A percentile compares a stretch with the other conserved stretches of the same genome.
Conservation (phyloP, 2,113 vertebrate species). For the Oceanites oceanicus region DNA sequence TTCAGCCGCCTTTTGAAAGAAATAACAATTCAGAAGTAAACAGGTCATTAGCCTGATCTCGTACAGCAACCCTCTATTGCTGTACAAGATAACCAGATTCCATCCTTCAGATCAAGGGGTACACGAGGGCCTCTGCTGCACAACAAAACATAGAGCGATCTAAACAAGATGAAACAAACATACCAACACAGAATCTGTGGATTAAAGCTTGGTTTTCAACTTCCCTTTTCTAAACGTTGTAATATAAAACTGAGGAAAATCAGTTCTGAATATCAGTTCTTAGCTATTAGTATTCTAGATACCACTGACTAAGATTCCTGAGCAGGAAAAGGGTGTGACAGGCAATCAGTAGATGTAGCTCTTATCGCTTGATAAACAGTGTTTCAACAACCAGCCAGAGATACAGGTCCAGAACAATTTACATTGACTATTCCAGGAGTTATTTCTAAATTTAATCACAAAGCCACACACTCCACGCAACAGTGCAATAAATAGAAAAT, state of each 20-base stretch:
- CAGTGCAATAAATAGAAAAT: not conserved
- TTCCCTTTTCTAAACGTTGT: not conserved
- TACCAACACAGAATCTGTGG: not conserved
- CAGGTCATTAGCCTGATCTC: not conserved
- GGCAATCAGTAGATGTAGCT: slow-evolving; percentile 30
- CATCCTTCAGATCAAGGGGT: not conserved
- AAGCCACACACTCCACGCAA: not conserved
- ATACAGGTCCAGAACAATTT: not conserved
- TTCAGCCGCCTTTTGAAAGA: not conserved
- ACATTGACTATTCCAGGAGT: not conserved
- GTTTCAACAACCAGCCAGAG: not conserved
- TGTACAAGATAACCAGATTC: not conserved
- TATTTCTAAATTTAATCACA: not conserved
- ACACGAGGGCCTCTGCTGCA: not conserved
- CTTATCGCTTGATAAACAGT: not conserved
- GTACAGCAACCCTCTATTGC: not conserved
- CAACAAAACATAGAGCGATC: not conserved
- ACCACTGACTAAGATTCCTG: not conserved
- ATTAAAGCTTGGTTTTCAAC: not conserved
- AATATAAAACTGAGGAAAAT: not conserved
- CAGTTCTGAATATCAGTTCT: not conserved
- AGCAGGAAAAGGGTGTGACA: slow-evolving; percentile 46
- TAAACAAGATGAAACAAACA: not conserved
- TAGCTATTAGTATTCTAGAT: not conserved
- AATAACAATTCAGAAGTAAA: not conserved